Base-by-base conservation (phyloP, 2,797 vertebrate genomes). In the Heterohyrax brucei region DNA sequence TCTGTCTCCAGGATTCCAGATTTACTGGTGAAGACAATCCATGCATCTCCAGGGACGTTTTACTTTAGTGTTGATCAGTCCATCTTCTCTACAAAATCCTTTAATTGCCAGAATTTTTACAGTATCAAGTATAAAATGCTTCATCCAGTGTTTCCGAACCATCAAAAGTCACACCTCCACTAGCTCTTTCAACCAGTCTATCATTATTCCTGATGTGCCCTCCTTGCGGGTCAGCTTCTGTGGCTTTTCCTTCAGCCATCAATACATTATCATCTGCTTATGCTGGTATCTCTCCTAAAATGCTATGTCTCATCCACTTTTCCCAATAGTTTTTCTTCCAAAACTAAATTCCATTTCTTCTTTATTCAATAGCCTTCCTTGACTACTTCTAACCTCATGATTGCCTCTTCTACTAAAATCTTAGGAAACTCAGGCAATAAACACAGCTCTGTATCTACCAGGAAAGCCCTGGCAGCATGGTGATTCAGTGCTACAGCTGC, bases 131-230 rank as follows among this genome's bases (percentile, higher is more conserved):
- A 1, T 19, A 46, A 28, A 39, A 16, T 8, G 7, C n/a, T 66
- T 44, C 21, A 44, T 3, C 13, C 30, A 44, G 1, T 68, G 61
- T 39, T 7, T 30, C n/a, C 70, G 68, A 22, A 14, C 50, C 12
- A 10, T 44, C 6, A 18, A 10, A 46, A 10, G 7, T 53, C 22
- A 19, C 12, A 21, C 14, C 2, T 9, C 18, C 66, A 7, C n/a
- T 50, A 22, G 48, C 12, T 46, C 2, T 70, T 75, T 12, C 16
- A 50, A 53, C 26, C 3, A 28, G 8, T 53, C 16, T 30, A 30
- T 77, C 6, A 0, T 4, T 30, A 5, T 59, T 70, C 28, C 44
- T 53, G 7, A 28, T 6, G 24, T 2, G 1, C n/a, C 0, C 2
- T 72, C 59, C 28, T 9, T 0, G 2, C 19, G 10, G 7, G 22